Conservation (phyloP, 2,888 invertebrate species). For the Galeruca laticollis region DNA sequence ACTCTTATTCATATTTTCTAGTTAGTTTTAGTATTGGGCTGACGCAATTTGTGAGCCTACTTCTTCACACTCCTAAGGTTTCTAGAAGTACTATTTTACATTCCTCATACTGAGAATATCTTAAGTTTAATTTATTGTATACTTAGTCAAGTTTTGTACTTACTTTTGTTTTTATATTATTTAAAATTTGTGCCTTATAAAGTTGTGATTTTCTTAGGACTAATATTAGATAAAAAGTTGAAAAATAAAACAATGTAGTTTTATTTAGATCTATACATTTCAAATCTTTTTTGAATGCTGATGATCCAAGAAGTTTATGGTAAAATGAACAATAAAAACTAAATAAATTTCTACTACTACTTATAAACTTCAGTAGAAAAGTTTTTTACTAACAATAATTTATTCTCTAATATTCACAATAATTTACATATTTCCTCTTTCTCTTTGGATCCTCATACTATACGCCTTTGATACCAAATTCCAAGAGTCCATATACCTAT, state of each 20-base stretch:
- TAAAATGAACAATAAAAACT: slow-evolving; percentile 6
- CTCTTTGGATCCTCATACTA: slow-evolving; percentile 85
- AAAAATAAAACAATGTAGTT: neutral
- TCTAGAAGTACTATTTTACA: slow-evolving; percentile 36
- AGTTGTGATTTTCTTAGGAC: slow-evolving; percentile 49
- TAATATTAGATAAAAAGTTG: slow-evolving; percentile 20
- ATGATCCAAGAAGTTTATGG: neutral
- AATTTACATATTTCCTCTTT: slow-evolving; percentile 68
- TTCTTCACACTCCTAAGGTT: slow-evolving; percentile 5
- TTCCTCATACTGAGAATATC: slow-evolving; percentile 40
- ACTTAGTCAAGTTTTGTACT: slow-evolving; percentile 45
- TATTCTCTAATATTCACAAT: slow-evolving; percentile 24
- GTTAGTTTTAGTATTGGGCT: neutral
- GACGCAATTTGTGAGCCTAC: neutral
- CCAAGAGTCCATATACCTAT: slow-evolving; percentile 97
- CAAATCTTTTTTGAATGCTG: neutral
- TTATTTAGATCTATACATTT: neutral
- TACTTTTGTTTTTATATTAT: slow-evolving; percentile 44
- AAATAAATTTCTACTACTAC: neutral
- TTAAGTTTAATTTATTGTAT: slow-evolving; percentile 38
- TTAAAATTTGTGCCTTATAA: slow-evolving; percentile 52
- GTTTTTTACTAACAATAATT: slow-evolving; percentile 15
- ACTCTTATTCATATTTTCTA: neutral
- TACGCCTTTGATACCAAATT: slow-evolving; percentile 93
- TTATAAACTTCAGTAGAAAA: slow-evolving; percentile 19